phyloP scores from a whole-genome alignment of 2,797 vertebrate species.

The Epinephelus awoara region DNA sequence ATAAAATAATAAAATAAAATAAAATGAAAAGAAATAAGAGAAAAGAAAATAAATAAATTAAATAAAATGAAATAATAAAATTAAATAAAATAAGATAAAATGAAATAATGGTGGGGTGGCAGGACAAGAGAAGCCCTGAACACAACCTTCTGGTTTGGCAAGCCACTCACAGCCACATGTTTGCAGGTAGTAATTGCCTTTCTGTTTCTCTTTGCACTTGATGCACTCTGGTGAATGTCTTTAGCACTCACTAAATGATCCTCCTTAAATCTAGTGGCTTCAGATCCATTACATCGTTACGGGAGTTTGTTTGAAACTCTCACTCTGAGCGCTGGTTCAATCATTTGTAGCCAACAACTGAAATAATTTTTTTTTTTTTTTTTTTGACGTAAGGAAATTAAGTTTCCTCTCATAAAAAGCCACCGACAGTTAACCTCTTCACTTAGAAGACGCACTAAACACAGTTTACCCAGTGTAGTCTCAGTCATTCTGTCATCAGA shows the following conservation, averaged over 20 bases:
- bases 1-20: too few species aligned
- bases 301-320: neutral
- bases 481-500: slow-evolving; percentile 53
- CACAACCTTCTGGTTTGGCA: too few species aligned
- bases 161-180: neutral
- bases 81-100: too few species aligned
- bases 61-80: too few species aligned
- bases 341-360: slow-evolving; percentile 10
- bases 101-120: too few species aligned
- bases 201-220: neutral
- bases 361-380: slow-evolving; percentile 1
- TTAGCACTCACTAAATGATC: neutral
- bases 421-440: slow-evolving; percentile 24
- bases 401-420: slow-evolving; percentile 32
- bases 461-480: slow-evolving; percentile 27
- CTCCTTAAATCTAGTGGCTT: neutral
- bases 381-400: slow-evolving; percentile 21
- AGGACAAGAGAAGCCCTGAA: too few species aligned
- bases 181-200: neutral
- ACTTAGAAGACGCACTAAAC: slow-evolving; percentile 40
- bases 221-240: neutral
- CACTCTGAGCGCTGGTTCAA: neutral
- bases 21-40: too few species aligned
- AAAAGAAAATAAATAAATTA: too few species aligned
- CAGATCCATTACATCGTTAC: neutral